Base-by-base conservation (phyloP, 2,113 vertebrate species). In the Sebastes fasciatus region DNA sequence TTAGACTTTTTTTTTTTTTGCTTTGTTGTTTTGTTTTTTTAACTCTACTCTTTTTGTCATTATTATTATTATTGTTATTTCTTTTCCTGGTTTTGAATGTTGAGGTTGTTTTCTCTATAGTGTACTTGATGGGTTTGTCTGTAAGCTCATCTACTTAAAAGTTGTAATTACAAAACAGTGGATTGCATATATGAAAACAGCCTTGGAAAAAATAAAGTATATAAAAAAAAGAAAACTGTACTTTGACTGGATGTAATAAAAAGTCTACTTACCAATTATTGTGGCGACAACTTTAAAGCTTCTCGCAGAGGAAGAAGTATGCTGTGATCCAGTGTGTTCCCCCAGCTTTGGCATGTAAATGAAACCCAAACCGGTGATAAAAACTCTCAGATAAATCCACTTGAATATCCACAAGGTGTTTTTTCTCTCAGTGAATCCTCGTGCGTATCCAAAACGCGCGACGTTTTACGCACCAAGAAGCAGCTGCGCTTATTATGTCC, bases 341-440 rank as follows among this genome's bases (percentile, higher is more conserved):
- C 94, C 95, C 94, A 95, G 95, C 80, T 94, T 94, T 92, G 93
- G 93, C 86, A 93, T 93, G 91, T 92, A 90, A 88, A 65, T 76
- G 75, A 67, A 66, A 83, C 81, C 48, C 60, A 64, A 23, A 72
- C 49, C 4, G 64, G 74, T 34, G 52, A 65, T 4, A 4, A 45
- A 86, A 52, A 21, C 43, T 81, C 17, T 70, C 2, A 63, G 67
- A 75, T 86, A 86, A 82, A 86, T 90, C 92, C 92, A 23, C 23
- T 43, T 48, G 17, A 76, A n/a, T 82, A 86, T 94, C 94, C 94
- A 87, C 75, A 60, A 57, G 23, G 43, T 34, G 34, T 34, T 34
- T 34, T 13, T 63, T 19, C 58, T 49, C 48, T 72, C 45, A 0
- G 68, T 9, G 13, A 52, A 14, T 75, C 64, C 14, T 48, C 43